Conservation (phyloP, 2,113 vertebrate species). For the Odontophorus gujanensis region DNA sequence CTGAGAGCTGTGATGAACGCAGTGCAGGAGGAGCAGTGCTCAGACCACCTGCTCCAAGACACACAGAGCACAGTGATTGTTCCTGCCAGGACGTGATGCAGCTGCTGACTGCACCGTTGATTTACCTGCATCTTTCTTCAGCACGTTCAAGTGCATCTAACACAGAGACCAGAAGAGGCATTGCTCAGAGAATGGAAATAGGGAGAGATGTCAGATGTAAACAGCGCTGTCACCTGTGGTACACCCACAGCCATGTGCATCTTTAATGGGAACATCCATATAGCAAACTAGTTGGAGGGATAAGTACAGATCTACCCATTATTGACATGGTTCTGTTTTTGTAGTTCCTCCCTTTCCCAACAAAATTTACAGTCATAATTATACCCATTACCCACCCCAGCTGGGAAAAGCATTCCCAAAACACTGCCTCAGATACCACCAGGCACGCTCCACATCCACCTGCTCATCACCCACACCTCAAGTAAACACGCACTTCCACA, state of each 20-base stretch:
- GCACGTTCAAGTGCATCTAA: not conserved
- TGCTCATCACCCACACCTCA: not conserved
- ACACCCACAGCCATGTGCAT: no score
- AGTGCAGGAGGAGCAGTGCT: not conserved
- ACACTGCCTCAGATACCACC: not conserved
- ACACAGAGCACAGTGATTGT: not conserved
- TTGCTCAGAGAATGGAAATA: not conserved
- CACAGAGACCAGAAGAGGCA: not conserved
- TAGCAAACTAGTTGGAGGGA: not conserved
- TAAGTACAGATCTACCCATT: not conserved
- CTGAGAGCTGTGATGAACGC: not conserved
- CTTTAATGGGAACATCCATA: not conserved
- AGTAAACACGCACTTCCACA: not conserved
- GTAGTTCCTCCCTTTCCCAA: not conserved
- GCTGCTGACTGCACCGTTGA: not conserved
- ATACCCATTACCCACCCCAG: not conserved
- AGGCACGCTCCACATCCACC: not conserved
- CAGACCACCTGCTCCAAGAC: not conserved
- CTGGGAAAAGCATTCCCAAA: not conserved
- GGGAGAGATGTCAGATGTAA: not conserved
- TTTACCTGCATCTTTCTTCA: not conserved
- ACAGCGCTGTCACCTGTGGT: rapidly evolving
- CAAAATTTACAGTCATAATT: not conserved
- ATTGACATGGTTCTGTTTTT: not conserved
- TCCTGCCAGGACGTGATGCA: not conserved